Conservation (phyloP, 2,797 vertebrate species). For the Oreortyx pictus region DNA sequence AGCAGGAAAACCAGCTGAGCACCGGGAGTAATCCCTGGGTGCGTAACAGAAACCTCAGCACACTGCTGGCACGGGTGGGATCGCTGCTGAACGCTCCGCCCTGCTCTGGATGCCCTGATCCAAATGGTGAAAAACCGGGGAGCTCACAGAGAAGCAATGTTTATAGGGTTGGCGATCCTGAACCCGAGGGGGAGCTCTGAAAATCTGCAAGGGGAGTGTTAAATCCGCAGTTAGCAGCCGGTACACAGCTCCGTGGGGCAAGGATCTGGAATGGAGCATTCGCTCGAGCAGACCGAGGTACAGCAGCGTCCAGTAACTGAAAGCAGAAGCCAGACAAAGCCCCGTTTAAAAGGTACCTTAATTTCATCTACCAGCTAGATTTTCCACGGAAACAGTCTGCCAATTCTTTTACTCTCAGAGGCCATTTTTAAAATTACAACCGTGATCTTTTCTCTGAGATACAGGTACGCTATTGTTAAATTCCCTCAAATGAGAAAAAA, state of each 20-base stretch:
- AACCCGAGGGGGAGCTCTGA: constrained; percentile 43
- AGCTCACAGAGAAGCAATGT: not conserved
- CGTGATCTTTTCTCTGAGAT: not conserved
- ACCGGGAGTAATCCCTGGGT: not conserved
- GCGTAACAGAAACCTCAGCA: not conserved
- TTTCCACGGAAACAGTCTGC: not conserved
- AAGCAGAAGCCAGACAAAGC: constrained; percentile 29
- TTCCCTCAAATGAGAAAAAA: not conserved
- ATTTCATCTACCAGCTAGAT: not conserved
- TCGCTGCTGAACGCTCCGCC: not conserved
- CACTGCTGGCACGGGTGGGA: accelerated
- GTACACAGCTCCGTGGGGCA: not conserved
- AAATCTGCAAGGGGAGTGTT: not conserved
- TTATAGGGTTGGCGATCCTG: not conserved
- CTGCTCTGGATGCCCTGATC: not conserved
- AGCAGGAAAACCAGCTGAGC: constrained; percentile 14
- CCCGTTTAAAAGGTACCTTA: not conserved
- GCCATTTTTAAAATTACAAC: not conserved
- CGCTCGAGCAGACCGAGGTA: not conserved
- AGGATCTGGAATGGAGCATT: not conserved
- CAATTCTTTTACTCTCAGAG: not conserved
- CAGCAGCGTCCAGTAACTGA: constrained; percentile 1
- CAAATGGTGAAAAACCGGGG: constrained; percentile 18
- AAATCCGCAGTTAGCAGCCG: not conserved
- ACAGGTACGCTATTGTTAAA: not conserved